phyloP scores from a whole-genome alignment of 2,797 vertebrate genomes.

The Rhinophrynus dorsalis region DNA sequence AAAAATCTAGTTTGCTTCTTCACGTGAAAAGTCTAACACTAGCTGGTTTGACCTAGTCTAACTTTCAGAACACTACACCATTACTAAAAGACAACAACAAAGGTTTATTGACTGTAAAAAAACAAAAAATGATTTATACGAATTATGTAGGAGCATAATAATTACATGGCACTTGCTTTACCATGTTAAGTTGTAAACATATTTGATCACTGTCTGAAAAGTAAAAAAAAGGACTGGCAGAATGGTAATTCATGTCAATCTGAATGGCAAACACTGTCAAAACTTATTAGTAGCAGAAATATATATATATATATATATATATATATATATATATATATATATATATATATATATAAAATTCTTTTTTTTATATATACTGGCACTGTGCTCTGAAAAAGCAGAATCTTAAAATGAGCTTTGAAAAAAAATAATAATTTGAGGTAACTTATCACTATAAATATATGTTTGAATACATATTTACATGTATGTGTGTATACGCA shows the following conservation, averaged over 20 bases:
- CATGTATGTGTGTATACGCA: too few species aligned
- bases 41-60: too few species aligned
- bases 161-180: background rate
- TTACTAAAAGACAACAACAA: too few species aligned
- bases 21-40: slow-evolving; percentile 46
- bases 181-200: background rate
- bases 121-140: slow-evolving; percentile 9
- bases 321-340: too few species aligned
- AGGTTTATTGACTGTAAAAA: background rate
- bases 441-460: slow-evolving; percentile 23
- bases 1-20: slow-evolving; percentile 52
- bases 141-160: background rate
- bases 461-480: too few species aligned
- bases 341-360: too few species aligned
- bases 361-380: too few species aligned
- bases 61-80: too few species aligned
- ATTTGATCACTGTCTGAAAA: background rate
- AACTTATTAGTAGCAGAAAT: background rate
- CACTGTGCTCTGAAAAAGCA: slow-evolving; percentile 14
- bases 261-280: slow-evolving; percentile 3
- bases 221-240: background rate
- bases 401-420: too few species aligned
- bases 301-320: too few species aligned
- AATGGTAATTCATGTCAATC: background rate
- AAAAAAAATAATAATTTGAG: slow-evolving; percentile 28